Base-by-base conservation (phyloP, 1,140 invertebrate genomes). In the Maniola jurtina region DNA sequence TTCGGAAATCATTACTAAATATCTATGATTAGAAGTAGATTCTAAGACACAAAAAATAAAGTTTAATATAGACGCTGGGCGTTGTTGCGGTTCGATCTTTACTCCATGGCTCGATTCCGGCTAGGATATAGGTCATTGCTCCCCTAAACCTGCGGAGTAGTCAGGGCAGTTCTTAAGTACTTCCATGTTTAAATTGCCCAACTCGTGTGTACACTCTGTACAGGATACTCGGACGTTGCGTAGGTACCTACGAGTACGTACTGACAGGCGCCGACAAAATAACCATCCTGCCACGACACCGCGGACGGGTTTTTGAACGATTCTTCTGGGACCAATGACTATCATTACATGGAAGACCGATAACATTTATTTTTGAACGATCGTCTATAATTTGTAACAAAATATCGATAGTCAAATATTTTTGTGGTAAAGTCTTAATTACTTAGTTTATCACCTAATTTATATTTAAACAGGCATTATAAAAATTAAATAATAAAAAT, bases 41-140 rank as follows among this genome's bases (percentile, higher is more conserved):
- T 90, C 83, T 90, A 88, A 79, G 73, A 76, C 80, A 83, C 73
- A 83, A 81, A 84, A 86, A 84, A 88, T 90, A 90, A 75, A 84
- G 88, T 83, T 88, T 88, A 85, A 64, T 82, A 79, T 88, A 71
- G 79, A 77, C 76, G 68, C 72, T 63, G 60, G 57, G 68, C 69
- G 68, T 63, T 62, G 58, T 68, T 75, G 78, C 69, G 74, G 77
- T 86, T 86, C 73, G 56, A 72, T 69, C 83, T 80, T 85, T 86
- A 73, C 83, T 75, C 68, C 66, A 64, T 70, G 73, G 65, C 70
- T 72, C 75, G 48, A 71, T 71, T 70, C 73, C 76, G 76, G 74
- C 88, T 88, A 90, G 88, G 88, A 90, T 90, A 90, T 90, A 88
- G 88, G 88, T 90, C 88, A 86, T 85, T 90, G 88, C 88, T 90